Base-by-base conservation (phyloP, 2,888 invertebrate species). In the Eupithecia vulgata region DNA sequence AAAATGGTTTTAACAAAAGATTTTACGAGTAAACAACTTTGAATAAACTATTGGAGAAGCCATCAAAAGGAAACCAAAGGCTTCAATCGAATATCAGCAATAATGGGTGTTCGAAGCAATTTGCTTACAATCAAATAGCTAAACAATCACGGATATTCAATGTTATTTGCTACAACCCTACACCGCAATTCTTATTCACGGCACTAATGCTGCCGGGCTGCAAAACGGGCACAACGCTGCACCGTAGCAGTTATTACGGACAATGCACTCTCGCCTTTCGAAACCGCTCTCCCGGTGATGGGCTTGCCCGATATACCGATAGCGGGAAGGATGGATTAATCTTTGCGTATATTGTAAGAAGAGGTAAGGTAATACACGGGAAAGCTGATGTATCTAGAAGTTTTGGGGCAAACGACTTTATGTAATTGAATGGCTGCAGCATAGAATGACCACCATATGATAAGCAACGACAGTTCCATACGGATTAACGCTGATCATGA, bases 201-300 rank as follows among this genome's bases (percentile, higher is more conserved):
- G 74, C 68, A 1, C 59, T 71, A 68, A 64, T 7, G 57, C 34
- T 5, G 25, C 17, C 65, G 48, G 71, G 37, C 62, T 57, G 12
- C 25, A 57, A 57, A 66, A 69, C 57, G 68, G 57, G 67, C 40
- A 57, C 64, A 40, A 25, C 68, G 30, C 42, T 15, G 35, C 59
- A 61, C 59, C 37, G 61, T 68, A 71, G 59, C 67, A 37, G 74
- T 61, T 61, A 65, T 35, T 61, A 30, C 42, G 59, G 42, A 66
- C 68, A 68, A 71, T 68, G 70, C 71, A 74, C 64, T 52, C 48
- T 52, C 25, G 57, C 13, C 57, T 57, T 57, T 57, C 21, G 57
- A 57, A 64, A 57, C 67, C 67, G 62, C 62, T 59, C 61, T 37
- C 25, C 15, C 30, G 30, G 21, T 66, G 30, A 40, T 48, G 34